Conservation (phyloP, 2,113 vertebrate genomes). For the Climacteris rufus region DNA sequence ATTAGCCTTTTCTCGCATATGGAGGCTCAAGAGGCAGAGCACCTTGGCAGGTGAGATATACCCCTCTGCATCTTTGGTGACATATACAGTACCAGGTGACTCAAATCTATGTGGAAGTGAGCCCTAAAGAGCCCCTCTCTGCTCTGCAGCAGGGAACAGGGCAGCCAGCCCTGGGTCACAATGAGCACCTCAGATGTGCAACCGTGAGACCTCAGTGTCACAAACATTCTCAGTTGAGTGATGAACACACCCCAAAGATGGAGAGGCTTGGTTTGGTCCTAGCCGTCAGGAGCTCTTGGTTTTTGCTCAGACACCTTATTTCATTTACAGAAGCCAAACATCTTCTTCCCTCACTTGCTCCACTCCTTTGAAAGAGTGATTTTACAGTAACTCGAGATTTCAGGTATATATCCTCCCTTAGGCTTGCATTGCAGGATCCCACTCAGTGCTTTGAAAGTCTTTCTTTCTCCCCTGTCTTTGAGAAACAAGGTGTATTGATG, state of each 20-base stretch:
- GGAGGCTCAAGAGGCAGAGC: conserved; percentile 14
- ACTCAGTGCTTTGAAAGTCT: not conserved
- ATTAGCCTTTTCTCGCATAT: conserved; percentile 34
- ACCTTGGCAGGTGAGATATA: not conserved
- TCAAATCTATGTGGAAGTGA: not conserved
- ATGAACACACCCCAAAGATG: not conserved
- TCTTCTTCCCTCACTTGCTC: not conserved
- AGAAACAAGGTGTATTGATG: not conserved
- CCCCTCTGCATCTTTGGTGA: not conserved
- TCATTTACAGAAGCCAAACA: not conserved
- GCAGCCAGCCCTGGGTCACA: not conserved
- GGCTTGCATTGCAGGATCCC: not conserved
- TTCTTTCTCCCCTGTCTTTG: not conserved
- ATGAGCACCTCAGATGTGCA: fast-evolving
- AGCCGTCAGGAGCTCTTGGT: not conserved
- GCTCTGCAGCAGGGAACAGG: not conserved
- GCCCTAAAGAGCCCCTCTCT: not conserved
- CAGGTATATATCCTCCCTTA: not conserved
- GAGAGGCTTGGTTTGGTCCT: not conserved
- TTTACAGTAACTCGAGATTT: not conserved
- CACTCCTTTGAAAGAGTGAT: not conserved
- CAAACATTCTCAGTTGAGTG: fast-evolving
- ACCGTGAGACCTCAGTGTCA: not conserved
- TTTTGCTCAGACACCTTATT: not conserved
- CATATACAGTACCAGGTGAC: not conserved